A percentile compares a stretch with the other conserved stretches of the same genome.
phyloP scores from a whole-genome alignment of 2,113 vertebrate species.

The Anoplopoma fimbria region DNA sequence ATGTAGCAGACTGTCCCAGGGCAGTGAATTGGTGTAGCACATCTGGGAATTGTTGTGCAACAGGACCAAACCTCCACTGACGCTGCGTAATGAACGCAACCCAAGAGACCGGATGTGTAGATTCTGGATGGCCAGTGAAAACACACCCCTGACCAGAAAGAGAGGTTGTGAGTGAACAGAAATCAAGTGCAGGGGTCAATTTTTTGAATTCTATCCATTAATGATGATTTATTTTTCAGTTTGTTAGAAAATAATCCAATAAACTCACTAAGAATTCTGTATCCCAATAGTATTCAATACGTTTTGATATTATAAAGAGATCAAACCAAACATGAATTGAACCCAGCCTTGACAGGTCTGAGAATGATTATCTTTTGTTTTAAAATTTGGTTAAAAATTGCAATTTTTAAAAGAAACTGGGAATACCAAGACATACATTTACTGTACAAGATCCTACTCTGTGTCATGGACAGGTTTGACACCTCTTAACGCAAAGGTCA shows the following conservation, averaged over 20 bases:
- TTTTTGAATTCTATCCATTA: not conserved
- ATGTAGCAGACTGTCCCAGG: conserved; percentile 88
- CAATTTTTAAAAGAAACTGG: too few relatives aligned
- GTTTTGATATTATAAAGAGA: not conserved
- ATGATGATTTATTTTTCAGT: not conserved
- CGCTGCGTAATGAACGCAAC: conserved; percentile 89
- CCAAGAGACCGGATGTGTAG: conserved; percentile 89
- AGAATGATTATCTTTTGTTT: not conserved
- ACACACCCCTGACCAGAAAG: conserved; percentile 86
- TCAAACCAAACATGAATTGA: not conserved
- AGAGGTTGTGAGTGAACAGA: not conserved
- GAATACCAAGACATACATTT: not conserved
- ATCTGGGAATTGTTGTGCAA: conserved; percentile 89
- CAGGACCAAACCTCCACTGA: conserved; percentile 93
- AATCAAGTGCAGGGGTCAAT: not conserved
- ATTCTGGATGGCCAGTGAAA: conserved; percentile 91
- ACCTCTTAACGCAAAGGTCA: not conserved
- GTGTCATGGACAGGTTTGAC: too few relatives aligned
- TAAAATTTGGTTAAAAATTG: not conserved
- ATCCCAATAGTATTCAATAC: not conserved
- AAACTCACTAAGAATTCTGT: not conserved
- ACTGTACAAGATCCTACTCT: not conserved
- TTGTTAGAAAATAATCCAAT: not conserved
- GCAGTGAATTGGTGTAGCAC: conserved; percentile 90
- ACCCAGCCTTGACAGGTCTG: not conserved